phyloP scores from a whole-genome alignment of 2,888 invertebrate species.

The Scaptomyza tumidula region DNA sequence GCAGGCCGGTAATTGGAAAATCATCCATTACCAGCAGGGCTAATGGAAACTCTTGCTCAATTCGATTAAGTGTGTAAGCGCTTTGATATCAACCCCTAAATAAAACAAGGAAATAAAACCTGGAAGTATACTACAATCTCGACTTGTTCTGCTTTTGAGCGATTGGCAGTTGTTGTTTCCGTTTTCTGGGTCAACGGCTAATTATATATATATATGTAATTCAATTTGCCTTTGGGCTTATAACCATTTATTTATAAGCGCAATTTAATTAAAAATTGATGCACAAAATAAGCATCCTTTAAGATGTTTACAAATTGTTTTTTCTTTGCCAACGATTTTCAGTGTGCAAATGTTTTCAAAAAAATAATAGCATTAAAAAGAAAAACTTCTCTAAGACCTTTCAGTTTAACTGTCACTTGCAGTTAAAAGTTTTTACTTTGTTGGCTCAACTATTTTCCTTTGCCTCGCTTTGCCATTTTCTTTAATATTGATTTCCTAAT shows the following conservation, averaged over 20 bases:
- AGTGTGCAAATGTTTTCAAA: background rate
- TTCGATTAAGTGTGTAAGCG: conserved; percentile 73
- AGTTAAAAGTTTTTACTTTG: conserved; percentile 48
- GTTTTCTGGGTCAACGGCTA: conserved; percentile 48
- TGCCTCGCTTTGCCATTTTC: background rate
- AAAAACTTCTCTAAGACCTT: conserved; percentile 36
- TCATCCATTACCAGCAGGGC: conserved; percentile 72
- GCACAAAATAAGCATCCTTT: background rate
- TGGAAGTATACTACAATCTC: background rate
- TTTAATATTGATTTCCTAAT: conserved; percentile 34
- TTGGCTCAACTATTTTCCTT: conserved; percentile 28
- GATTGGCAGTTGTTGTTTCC: conserved; percentile 8
- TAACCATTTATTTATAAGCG: conserved; percentile 11
- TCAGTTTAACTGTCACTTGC: conserved; percentile 44
- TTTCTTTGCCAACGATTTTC: conserved; percentile 8
- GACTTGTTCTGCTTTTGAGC: conserved; percentile 31
- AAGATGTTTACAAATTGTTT: background rate
- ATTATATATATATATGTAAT: conserved; percentile 50
- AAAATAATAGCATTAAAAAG: conserved; percentile 3
- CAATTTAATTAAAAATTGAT: conserved; percentile 63
- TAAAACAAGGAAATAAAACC: background rate
- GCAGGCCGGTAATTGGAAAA: conserved; percentile 76
- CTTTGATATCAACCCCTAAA: conserved; percentile 50
- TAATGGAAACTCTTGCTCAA: conserved; percentile 75
- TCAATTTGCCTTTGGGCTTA: too few relatives aligned